Conservation (phyloP, 2,888 invertebrate species). For the Caenorhabditis becei region DNA sequence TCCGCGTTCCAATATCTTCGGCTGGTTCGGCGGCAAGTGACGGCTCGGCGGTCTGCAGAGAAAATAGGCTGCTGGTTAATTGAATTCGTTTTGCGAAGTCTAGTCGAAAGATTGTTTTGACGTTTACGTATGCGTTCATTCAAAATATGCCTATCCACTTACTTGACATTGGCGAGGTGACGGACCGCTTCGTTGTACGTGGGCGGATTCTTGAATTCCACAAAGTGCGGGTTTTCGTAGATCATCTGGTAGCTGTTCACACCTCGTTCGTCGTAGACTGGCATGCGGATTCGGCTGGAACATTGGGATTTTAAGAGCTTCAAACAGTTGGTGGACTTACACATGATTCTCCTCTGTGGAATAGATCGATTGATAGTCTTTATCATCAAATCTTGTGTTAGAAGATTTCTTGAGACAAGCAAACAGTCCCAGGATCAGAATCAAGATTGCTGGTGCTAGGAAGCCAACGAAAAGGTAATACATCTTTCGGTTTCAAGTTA, state of each 20-base stretch:
- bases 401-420: conserved; percentile 42
- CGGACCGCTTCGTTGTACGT: conserved; percentile 54
- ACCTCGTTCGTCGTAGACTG: conserved; percentile 38
- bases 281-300: conserved; percentile 57
- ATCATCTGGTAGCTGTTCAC: conserved; percentile 59
- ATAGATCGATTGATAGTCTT: conserved; percentile 55
- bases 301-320: neutral
- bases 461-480: conserved; percentile 58
- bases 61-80: conserved; percentile 16
- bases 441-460: conserved; percentile 51
- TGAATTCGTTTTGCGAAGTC: conserved; percentile 8
- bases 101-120: conserved; percentile 26
- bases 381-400: conserved; percentile 44
- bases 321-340: conserved; percentile 32
- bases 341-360: conserved; percentile 50
- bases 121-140: conserved; percentile 1
- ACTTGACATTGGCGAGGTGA: conserved; percentile 32
- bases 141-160: conserved; percentile 2
- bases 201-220: conserved; percentile 58
- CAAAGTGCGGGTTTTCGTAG: conserved; percentile 54
- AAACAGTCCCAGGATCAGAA: conserved; percentile 54
- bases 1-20: conserved; percentile 48
- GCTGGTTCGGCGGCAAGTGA: conserved; percentile 62
- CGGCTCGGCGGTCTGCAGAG: conserved; percentile 48
- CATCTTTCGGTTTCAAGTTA: conserved; percentile 24